Base-by-base conservation (phyloP, 2,113 vertebrate genomes). In the Elanoides forficatus region DNA sequence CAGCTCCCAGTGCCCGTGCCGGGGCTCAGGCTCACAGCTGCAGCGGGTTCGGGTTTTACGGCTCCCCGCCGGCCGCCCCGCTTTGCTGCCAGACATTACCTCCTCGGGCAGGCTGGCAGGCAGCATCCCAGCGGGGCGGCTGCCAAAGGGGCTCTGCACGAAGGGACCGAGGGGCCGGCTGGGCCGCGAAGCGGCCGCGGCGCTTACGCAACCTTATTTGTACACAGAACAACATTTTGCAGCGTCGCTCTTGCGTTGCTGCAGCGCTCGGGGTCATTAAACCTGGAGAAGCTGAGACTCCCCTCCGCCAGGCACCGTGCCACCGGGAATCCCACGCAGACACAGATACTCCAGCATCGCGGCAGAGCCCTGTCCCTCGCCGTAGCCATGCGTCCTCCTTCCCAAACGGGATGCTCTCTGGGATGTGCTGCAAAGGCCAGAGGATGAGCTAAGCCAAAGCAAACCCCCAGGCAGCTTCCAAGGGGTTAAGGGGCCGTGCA, bases 211-310 rank as follows among this genome's bases (percentile, higher is more conserved):
- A 11, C 10, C 43, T 50, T 8, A 6, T 68, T 30, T 60, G 67
- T 65, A 26, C 84, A 55, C 70, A 10, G 81, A 55, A 34, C 4
- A 20, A 29, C 13, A 6, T 6, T 79, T 59, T 32, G 38, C 60
- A 63, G 2, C 0, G 15, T 21, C 5, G 4, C 60, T 29, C 1
- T 0, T 8, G 79, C 0, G 0, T 6, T 30, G 45, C 81, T 65
- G 87, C 66, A 38, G 83, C 3, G 1, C 85, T 90, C 0, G 0
- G 36, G 73, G 55, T 40, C 62, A 7, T 42, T 21, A 47, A 68
- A 36, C 18, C 59, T 11, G 47, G 22, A 74, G 70, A 15, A 74
- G 25, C 42, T 0, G 0, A 43, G 62, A 7, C 17, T 47, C n/a
- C 6, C 6, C 48, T n/a, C 11, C 14, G 23, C 4, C 55, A 23